These are phyloP conservation scores for Leptothorax acervorum DNA, from an alignment of 2,888 invertebrate species.

Conservation along the genomic window DNA sequence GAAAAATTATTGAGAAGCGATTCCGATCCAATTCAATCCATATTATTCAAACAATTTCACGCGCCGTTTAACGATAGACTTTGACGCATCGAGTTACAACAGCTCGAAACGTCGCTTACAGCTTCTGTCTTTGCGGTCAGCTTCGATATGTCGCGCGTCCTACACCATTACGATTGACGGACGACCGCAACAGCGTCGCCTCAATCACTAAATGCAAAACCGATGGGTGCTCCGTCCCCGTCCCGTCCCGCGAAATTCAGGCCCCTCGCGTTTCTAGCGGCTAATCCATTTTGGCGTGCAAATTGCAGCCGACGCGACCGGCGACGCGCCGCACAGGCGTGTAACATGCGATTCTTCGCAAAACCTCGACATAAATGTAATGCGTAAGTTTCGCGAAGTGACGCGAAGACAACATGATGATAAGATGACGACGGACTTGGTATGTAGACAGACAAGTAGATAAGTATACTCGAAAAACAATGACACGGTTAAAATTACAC, in stretches of 20 bases:
- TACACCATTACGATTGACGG: slow-evolving; percentile 65
- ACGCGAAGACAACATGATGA: background rate
- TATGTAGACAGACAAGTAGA: background rate
- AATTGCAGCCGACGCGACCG: slow-evolving; percentile 50
- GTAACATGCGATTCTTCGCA: slow-evolving; percentile 25
- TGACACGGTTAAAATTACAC: slow-evolving; percentile 27
- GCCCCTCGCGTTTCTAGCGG: slow-evolving; percentile 22
- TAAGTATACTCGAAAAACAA: background rate
- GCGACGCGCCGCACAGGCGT: background rate
- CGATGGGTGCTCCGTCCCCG: slow-evolving; percentile 44
- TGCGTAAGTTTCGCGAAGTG: background rate
- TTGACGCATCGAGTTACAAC: slow-evolving; percentile 24
- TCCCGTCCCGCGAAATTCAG: slow-evolving; percentile 40
- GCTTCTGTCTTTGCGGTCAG: slow-evolving; percentile 66
- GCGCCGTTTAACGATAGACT: background rate
- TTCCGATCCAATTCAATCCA: background rate
- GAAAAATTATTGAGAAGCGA: background rate
- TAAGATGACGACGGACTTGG: background rate
- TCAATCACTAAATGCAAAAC: slow-evolving; percentile 72
- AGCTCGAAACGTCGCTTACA: slow-evolving; percentile 38
- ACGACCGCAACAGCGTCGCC: slow-evolving; percentile 66
- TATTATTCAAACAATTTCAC: slow-evolving; percentile 27
- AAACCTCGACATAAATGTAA: slow-evolving; percentile 22
- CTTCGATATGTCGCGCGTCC: slow-evolving; percentile 46
- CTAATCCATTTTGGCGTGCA: slow-evolving; percentile 57